Evolutionary conservation across 2,888 invertebrate genomes (phyloP), one percentile per base, ranked within the genome.

Genomic region (Ferdinandea cuprea): DNA sequence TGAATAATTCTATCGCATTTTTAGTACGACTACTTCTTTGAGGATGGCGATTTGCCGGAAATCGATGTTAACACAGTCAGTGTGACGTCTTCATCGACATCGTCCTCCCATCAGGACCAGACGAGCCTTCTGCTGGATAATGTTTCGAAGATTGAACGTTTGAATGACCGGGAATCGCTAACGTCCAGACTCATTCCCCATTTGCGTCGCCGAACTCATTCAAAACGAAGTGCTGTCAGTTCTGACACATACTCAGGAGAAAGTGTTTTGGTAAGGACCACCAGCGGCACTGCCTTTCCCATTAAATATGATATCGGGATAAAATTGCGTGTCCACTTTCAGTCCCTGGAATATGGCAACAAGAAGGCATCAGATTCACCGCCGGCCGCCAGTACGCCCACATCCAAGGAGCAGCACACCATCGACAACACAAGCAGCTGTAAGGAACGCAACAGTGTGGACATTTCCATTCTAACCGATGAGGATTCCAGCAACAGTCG

Each of bases 21-120:
- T 28, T 61, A 91, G 91, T 91, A 91, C 77, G 89, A 90, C 25
- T 91, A 90, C 77, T 91, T 91, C 81, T 91, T 91, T 81, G 91
- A 91, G 86, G 89, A 89, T 63, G 91, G 89, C 48, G 87, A 85
- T 54, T 85, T 89, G 58, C 91, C 91, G 0, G 89, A 89, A 42
- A 83, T 90, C 50, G 88, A 89, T 11, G 87, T 88, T 7, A 73
- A 89, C 21, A 88, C 87, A 65, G 68, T 86, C 71, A 61, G 86
- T 48, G 83, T 87, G 30, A 73, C 73, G 3, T 65, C 85, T 1
- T 85, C 86, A 3, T 78, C 87, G 13, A 85, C 86, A 1, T 86
- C 86, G 32, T 80, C 86, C 11, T 86, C 88, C 37, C 88, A 89
- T 68, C 88, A 89, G 85, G 88, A 90, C 58, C 91, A 91, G 85